phyloP scores from a whole-genome alignment of 92 coral and sea anemone genomes.

The Hydrozoanthus gracilis region DNA sequence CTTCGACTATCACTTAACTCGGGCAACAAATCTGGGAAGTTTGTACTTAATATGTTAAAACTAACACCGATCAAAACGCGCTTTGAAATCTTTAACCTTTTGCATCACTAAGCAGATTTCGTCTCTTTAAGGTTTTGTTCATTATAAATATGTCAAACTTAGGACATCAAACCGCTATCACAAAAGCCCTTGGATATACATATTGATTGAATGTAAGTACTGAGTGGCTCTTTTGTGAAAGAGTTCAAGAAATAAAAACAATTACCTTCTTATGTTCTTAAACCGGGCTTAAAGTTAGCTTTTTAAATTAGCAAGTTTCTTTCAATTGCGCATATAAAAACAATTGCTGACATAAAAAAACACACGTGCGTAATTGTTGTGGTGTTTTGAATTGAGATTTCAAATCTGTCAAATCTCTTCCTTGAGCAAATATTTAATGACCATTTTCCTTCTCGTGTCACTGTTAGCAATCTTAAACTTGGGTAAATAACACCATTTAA shows the following conservation, averaged over 20 bases:
- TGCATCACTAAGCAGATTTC: no score
- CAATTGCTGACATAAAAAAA: background rate
- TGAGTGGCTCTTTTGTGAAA: background rate
- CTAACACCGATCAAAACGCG: no score
- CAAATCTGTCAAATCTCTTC: background rate
- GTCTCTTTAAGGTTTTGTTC: background rate
- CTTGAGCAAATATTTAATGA: slow-evolving; percentile 19
- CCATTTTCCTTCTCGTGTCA: slow-evolving; percentile 11
- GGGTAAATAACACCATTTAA: slow-evolving; percentile 18
- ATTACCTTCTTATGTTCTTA: slow-evolving; percentile 32
- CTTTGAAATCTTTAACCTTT: no score
- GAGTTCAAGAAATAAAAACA: slow-evolving; percentile 32
- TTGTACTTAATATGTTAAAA: no score
- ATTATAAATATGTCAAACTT: slow-evolving; percentile 22
- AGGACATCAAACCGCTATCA: slow-evolving; percentile 10
- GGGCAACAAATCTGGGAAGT: no score
- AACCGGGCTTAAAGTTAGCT: slow-evolving; percentile 15
- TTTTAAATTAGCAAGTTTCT: slow-evolving; percentile 12
- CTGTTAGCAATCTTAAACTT: background rate
- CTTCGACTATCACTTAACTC: background rate
- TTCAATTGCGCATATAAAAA: slow-evolving; percentile 28
- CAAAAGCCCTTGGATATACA: slow-evolving; percentile 2
- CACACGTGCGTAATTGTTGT: slow-evolving; percentile 31
- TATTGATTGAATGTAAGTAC: slow-evolving; percentile 3
- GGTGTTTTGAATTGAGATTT: background rate